Evolutionary conservation across 2,888 invertebrate species (phyloP), one percentile per base, ranked within the genome.

Genomic region (Cordilura impudica): DNA sequence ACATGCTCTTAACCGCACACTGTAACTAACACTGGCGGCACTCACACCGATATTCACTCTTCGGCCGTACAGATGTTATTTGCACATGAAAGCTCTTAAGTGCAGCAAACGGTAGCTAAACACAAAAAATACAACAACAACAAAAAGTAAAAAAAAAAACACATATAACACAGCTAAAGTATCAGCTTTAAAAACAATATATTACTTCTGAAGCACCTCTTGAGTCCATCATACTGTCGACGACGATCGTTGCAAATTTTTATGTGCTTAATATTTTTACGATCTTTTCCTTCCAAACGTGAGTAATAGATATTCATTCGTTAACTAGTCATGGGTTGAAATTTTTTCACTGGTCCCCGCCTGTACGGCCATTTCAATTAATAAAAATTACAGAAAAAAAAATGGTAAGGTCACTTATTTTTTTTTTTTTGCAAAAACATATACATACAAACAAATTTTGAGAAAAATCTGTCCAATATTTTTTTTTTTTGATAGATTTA

Each of bases 131-230:
- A 63, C 19, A 63, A 63, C 31, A 35, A 21, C 49, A 49, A n/a
- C 63, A 63, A n/a, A n/a, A n/a, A n/a, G n/a, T n/a, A n/a, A n/a
- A n/a, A n/a, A n/a, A n/a, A n/a, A n/a, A n/a, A n/a, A n/a, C n/a
- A n/a, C n/a, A n/a, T n/a, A n/a, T n/a, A n/a, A n/a, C n/a, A n/a
- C n/a, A n/a, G n/a, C n/a, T n/a, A n/a, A n/a, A n/a, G n/a, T n/a
- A n/a, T n/a, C n/a, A n/a, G n/a, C n/a, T n/a, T n/a, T n/a, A n/a
- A n/a, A n/a, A n/a, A 63, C 49, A 63, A 19, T 63, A 35, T 35
- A n/a, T n/a, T n/a, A n/a, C n/a, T 63, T 63, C 51, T 51, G 63
- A 49, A 63, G 63, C 49, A 63, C 49, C 63, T 35, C 63, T 51
- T 26, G 12, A 35, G 35, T 2, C 12, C n/a, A n/a, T 39, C 35